Evolutionary conservation across 2,888 invertebrate species (phyloP), one percentile per base, ranked within the genome.

Genomic region (Ennomos fuscantarius): DNA sequence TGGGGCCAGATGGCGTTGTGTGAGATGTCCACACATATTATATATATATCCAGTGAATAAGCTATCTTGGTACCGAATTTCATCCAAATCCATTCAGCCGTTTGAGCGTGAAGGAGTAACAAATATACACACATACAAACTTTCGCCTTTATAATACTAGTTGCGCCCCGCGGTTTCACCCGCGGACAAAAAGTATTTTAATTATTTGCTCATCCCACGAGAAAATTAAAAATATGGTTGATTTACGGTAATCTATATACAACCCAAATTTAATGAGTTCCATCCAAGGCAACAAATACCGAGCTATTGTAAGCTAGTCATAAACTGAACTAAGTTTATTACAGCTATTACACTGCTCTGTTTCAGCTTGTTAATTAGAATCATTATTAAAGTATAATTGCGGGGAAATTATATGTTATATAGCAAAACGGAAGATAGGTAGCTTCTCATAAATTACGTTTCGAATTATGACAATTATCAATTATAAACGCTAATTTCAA

Each of bases 371-470:
- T 51, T 44, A 51, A 51, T 44, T 31, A 33, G 48, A 48, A 37
- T 8, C 35, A 36, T 51, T 51, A 42, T 11, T 36, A 31, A 24
- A 37, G 36, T 9, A 24, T n/a, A 50, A 54, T 54, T 54, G 47
- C 47, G 53, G 36, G 47, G 42, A 54, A 54, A 54, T 54, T 54
- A 47, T 10, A 42, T 41, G 46, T 9, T n/a, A n/a, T n/a, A n/a
- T 54, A 31, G 31, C 41, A 46, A 43, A 39, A 36, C 42, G 47
- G 31, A n/a, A 33, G 34, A 43, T 51, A 12, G 47, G 53, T 47
- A 9, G 31, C 47, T 36, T 41, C 46, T 51, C 53, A 36, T 47
- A 41, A 47, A 54, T 35, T 54, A 13, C 12, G 36, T 40, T 46
- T 12, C 12, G 31, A 2, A 39, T 40, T 33, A 13, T 13, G 9